Percentiles rank a stretch among this genome's conserved stretches.
Evolutionary conservation across 2,797 vertebrate species (phyloP).

Genomic region (Eurystomus glaucurus): DNA sequence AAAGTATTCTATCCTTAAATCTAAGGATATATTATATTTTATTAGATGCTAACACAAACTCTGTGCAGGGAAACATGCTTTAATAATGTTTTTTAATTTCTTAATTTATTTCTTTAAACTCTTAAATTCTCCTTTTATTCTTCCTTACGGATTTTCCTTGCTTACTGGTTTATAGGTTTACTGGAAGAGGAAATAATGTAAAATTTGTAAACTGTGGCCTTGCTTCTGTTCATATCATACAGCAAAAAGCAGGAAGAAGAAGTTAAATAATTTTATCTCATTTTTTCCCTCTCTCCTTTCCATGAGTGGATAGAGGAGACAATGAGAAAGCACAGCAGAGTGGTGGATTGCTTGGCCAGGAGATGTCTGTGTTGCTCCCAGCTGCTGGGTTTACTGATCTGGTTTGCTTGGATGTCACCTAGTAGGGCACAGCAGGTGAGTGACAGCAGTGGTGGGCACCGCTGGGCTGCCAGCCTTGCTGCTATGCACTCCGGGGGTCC

Average conservation of each 20-base stretch:
- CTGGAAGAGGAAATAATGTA: not conserved
- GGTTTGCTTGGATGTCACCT: not conserved
- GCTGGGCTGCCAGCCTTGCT: not conserved
- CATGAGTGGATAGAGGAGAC: not conserved
- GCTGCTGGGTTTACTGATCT: not conserved
- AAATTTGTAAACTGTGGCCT: not conserved
- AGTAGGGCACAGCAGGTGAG: rapidly evolving
- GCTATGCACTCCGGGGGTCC: rapidly evolving
- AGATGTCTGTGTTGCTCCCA: not conserved
- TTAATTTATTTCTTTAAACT: not conserved
- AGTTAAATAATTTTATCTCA: not conserved
- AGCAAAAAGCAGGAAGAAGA: slow-evolving; percentile 42
- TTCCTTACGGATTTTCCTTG: not conserved
- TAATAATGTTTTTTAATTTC: not conserved
- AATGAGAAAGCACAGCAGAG: not conserved
- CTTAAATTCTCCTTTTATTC: not conserved
- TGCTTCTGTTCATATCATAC: not conserved
- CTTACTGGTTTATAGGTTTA: not conserved
- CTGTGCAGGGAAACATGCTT: not conserved
- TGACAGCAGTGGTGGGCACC: not conserved
- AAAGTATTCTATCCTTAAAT: not conserved
- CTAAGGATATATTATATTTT: not conserved
- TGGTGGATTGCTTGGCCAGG: not conserved
- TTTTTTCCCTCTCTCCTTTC: not conserved
- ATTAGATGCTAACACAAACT: not conserved